Conservation (phyloP, 2,888 invertebrate species). For the Pristionchus entomophagus region DNA sequence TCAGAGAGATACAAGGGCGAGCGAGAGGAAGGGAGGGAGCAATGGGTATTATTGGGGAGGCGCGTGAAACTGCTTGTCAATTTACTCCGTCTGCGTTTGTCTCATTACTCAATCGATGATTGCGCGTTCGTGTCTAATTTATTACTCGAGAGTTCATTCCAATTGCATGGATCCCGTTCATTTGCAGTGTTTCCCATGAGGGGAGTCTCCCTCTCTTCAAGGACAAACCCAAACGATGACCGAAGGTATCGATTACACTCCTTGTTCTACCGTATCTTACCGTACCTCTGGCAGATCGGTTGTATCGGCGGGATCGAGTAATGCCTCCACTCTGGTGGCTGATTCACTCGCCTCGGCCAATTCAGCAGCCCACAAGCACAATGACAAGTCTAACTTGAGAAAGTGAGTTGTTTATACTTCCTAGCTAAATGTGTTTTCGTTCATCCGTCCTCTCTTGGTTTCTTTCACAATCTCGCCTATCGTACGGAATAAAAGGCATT, state of each 20-base stretch:
- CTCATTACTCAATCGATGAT: constrained; percentile 9
- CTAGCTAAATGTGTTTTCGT: no score
- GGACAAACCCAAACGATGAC: constrained; percentile 24
- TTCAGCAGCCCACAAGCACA: constrained; percentile 56
- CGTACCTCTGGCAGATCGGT: no score
- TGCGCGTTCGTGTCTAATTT: background rate
- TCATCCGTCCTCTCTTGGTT: no score
- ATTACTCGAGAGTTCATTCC: background rate
- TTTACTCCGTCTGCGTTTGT: background rate
- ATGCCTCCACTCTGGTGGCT: constrained; percentile 60
- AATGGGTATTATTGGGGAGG: constrained; percentile 14
- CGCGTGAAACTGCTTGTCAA: constrained; percentile 5
- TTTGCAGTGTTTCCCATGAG: constrained; percentile 39
- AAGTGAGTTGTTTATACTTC: constrained; percentile 23
- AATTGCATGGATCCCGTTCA: background rate
- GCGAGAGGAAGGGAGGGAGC: background rate
- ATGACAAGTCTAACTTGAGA: constrained; percentile 49
- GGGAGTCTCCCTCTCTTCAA: constrained; percentile 45
- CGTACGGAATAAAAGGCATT: no score
- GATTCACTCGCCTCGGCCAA: constrained; percentile 61
- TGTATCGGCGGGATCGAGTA: constrained; percentile 63
- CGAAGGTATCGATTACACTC: background rate
- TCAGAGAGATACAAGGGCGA: constrained; percentile 14
- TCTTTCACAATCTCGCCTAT: no score
- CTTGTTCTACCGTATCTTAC: background rate